These are phyloP conservation scores for Cyrtodaria siliqua DNA, from an alignment of 2,888 invertebrate species.

Conservation along the genomic window DNA sequence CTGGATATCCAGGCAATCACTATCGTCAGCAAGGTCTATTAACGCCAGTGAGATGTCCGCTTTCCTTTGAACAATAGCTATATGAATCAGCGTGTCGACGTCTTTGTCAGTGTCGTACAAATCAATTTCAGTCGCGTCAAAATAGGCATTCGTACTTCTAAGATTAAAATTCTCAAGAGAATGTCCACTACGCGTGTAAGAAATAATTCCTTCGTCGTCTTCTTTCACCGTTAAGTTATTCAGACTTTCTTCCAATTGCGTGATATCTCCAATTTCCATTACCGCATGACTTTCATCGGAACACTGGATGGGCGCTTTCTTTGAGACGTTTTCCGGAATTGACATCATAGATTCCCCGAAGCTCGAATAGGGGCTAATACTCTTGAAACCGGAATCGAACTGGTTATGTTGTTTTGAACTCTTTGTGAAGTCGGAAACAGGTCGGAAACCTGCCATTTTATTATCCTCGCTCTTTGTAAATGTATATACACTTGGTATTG, in stretches of 20 bases:
- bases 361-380: constrained; percentile 4
- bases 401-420: too few relatives aligned
- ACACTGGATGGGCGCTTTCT: constrained; percentile 31
- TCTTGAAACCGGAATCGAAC: constrained; percentile 9
- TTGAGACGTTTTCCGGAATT: not conserved
- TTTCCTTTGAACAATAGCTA: constrained; percentile 50
- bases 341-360: too few relatives aligned
- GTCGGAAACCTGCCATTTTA: not conserved
- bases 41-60: constrained; percentile 33
- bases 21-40: constrained; percentile 23
- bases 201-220: constrained; percentile 29
- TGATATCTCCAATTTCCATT: not conserved
- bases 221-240: not conserved
- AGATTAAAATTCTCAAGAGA: too few relatives aligned
- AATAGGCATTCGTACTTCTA: not conserved
- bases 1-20: constrained; percentile 34
- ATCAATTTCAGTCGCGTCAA: constrained; percentile 18
- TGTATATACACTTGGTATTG: not conserved
- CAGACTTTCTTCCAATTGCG: constrained; percentile 2
- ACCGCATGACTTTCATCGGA: constrained; percentile 4
- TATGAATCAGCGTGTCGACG: constrained; percentile 63
- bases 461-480: not conserved
- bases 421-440: too few relatives aligned
- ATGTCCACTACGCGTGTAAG: constrained; percentile 13
- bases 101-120: constrained; percentile 53